These are phyloP conservation scores for Falco naumanni DNA, from an alignment of 2,797 vertebrate species.

Conservation along the genomic window DNA sequence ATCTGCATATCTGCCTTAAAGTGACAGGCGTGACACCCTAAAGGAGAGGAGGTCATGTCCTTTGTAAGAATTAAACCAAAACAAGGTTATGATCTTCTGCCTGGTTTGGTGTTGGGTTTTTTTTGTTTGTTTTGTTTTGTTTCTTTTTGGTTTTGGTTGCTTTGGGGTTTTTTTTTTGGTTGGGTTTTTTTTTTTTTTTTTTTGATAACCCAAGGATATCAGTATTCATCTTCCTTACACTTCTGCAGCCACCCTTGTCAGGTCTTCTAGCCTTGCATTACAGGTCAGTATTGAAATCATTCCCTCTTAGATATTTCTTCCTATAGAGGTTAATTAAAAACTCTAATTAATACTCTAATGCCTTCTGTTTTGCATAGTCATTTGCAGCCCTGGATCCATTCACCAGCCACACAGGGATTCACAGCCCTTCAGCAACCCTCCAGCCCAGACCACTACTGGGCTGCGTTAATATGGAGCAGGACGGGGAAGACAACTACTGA, in stretches of 20 bases:
- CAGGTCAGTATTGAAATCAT: neutral
- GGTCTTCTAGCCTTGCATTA: neutral
- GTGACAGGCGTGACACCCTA: neutral
- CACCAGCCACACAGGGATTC: neutral
- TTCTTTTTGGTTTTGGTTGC: neutral
- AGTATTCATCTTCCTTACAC: neutral
- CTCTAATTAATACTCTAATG: neutral
- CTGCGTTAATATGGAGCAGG: neutral
- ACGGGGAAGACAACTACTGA: neutral
- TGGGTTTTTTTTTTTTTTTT: too few relatives aligned
- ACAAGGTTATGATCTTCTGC: neutral
- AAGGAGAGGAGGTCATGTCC: neutral
- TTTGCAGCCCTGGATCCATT: neutral
- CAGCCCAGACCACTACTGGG: neutral
- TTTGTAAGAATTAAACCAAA: neutral
- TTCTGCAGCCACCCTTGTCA: neutral
- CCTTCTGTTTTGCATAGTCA: neutral
- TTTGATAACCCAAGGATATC: neutral
- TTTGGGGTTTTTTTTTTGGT: neutral
- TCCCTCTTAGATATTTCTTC: neutral
- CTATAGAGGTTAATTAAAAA: conserved; percentile 10
- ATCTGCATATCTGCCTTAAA: neutral
- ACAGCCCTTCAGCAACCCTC: neutral
- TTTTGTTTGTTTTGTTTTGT: neutral
- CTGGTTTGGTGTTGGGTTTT: neutral